phyloP scores from a whole-genome alignment of 2,113 vertebrate genomes.

The Ageneiosus marmoratus region DNA sequence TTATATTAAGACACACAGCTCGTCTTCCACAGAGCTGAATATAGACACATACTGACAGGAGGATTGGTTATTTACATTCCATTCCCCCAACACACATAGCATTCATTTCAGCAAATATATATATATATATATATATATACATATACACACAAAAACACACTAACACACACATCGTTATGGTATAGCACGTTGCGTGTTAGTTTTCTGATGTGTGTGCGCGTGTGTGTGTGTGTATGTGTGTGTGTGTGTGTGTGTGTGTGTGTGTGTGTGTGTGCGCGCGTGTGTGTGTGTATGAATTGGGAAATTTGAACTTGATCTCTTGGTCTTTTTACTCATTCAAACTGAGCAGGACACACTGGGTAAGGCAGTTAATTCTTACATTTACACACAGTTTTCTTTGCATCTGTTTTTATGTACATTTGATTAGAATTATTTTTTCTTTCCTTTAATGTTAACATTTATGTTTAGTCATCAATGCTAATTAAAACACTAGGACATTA shows the following conservation, averaged over 20 bases:
- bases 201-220: slow-evolving; percentile 66
- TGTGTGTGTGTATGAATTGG: background rate
- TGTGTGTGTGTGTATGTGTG: slow-evolving; percentile 14
- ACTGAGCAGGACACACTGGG: background rate
- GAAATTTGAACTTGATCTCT: background rate
- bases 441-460: background rate
- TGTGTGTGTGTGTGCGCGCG: background rate
- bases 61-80: background rate
- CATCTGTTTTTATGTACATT: too few species aligned
- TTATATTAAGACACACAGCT: slow-evolving; percentile 5
- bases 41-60: background rate
- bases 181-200: too few species aligned
- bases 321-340: background rate
- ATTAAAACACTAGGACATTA: too few species aligned
- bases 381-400: background rate
- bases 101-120: background rate
- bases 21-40: slow-evolving; percentile 13
- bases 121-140: too few species aligned
- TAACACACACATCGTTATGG: too few species aligned
- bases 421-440: background rate
- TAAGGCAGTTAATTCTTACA: background rate
- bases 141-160: too few species aligned
- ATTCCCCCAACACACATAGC: background rate
- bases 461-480: background rate
- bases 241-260: background rate